Conservation (phyloP, 2,888 invertebrate species). For the Drosophila sordidula region DNA sequence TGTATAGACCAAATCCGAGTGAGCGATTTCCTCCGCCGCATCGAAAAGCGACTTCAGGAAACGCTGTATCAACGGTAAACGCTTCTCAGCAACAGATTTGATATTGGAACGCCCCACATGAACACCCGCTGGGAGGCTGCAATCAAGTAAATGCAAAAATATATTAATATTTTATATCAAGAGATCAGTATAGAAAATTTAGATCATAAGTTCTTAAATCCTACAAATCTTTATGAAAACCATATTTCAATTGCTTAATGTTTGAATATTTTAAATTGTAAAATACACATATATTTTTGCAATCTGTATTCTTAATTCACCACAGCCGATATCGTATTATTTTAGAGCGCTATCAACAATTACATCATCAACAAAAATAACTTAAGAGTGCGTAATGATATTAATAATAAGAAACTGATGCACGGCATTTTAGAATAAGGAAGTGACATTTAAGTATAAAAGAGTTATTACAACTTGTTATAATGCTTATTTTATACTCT, state of each 20-base stretch:
- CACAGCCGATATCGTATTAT: conserved; percentile 5
- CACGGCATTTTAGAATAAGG: too few relatives aligned
- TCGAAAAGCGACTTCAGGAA: conserved; percentile 94
- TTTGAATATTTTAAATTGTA: not conserved
- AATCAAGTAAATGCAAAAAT: conserved; percentile 33
- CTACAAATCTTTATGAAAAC: too few relatives aligned
- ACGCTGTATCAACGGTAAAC: conserved; percentile 94
- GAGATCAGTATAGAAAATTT: not conserved
- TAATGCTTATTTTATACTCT: too few relatives aligned
- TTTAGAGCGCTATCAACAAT: conserved; percentile 10
- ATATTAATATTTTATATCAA: too few relatives aligned
- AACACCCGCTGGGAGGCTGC: conserved; percentile 89
- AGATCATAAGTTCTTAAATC: not conserved
- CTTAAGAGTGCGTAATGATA: not conserved
- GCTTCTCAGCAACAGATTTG: conserved; percentile 96
- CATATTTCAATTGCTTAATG: too few relatives aligned
- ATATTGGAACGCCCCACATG: conserved; percentile 97
- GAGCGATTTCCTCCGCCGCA: conserved; percentile 96
- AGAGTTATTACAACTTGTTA: too few relatives aligned
- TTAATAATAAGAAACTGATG: not conserved
- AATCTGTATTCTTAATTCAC: not conserved
- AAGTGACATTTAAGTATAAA: too few relatives aligned
- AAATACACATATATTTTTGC: not conserved
- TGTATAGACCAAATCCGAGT: conserved; percentile 98
- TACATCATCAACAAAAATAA: conserved; percentile 23